Conservation (phyloP, 2,888 invertebrate species). For the Oxytorus armatus region DNA sequence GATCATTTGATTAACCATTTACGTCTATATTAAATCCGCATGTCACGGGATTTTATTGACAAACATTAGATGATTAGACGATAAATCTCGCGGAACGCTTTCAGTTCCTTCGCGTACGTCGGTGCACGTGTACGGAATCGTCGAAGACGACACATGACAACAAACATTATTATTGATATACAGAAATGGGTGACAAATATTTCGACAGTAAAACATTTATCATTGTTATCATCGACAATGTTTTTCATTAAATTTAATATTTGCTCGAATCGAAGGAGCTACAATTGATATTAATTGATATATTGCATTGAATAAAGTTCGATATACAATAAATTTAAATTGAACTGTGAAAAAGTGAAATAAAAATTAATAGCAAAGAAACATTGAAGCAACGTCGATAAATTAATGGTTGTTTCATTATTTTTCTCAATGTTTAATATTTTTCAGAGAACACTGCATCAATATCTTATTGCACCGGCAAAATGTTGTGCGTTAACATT, state of each 20-base stretch:
- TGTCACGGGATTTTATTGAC: slow-evolving; percentile 18
- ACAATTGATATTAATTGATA: too few species aligned
- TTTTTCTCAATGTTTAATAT: not conserved
- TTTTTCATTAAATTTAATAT: not conserved
- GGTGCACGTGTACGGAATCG: not conserved
- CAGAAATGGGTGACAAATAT: slow-evolving; percentile 34
- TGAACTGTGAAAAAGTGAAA: not conserved
- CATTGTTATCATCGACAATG: not conserved
- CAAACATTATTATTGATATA: not conserved
- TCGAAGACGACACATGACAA: not conserved
- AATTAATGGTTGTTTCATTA: not conserved
- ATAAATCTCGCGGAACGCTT: slow-evolving; percentile 23
- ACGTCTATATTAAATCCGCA: not conserved
- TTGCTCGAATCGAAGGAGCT: not conserved
- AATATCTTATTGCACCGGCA: slow-evolving; percentile 63
- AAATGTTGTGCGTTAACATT: slow-evolving; percentile 72
- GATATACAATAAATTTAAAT: too few species aligned
- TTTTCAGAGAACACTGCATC: slow-evolving; percentile 1
- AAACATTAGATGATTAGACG: slow-evolving; percentile 24
- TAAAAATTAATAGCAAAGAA: not conserved
- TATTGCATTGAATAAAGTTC: too few species aligned
- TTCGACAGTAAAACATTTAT: not conserved
- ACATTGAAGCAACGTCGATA: not conserved
- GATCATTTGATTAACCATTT: not conserved
- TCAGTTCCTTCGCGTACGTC: slow-evolving; percentile 11